phyloP scores from a whole-genome alignment of 2,113 vertebrate genomes.

The Gymnorhina tibicen region DNA sequence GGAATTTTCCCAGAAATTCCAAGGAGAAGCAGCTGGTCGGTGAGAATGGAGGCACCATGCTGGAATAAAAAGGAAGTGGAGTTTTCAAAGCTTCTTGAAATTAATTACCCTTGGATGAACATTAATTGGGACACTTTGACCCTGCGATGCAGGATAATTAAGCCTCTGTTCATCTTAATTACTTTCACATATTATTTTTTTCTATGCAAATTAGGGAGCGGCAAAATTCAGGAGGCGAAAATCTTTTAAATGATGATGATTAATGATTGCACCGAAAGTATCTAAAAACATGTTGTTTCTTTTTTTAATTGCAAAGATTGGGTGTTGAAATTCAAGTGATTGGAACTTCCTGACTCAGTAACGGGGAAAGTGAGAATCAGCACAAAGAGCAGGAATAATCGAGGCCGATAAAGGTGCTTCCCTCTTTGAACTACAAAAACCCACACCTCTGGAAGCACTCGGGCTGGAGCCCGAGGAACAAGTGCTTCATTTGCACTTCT shows the following conservation, averaged over 20 bases:
- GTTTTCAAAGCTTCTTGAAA: slow-evolving; percentile 12
- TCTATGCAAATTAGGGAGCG: slow-evolving; percentile 19
- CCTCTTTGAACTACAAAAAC: neutral
- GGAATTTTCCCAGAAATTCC: neutral
- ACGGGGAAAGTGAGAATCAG: neutral
- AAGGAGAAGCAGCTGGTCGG: neutral
- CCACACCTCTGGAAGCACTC: neutral
- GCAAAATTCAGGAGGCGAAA: slow-evolving; percentile 33
- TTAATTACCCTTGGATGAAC: slow-evolving; percentile 34
- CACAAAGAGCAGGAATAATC: neutral
- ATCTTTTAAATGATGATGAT: slow-evolving; percentile 13
- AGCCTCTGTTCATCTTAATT: slow-evolving; percentile 47
- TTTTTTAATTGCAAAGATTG: neutral
- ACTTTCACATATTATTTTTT: slow-evolving; percentile 33
- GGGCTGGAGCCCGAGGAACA: neutral
- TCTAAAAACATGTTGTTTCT: neutral
- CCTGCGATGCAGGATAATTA: slow-evolving; percentile 16
- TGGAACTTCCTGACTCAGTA: slow-evolving; percentile 36
- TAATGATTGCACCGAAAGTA: neutral
- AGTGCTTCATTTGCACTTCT: slow-evolving; percentile 31
- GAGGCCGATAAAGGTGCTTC: neutral
- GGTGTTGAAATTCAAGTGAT: neutral
- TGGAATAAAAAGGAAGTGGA: neutral
- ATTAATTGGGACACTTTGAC: slow-evolving; percentile 18
- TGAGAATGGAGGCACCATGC: neutral